A percentile compares a stretch with the other conserved stretches of the same genome.
phyloP scores from a whole-genome alignment of 2,888 invertebrate genomes.

The Trissolcus japonicus region DNA sequence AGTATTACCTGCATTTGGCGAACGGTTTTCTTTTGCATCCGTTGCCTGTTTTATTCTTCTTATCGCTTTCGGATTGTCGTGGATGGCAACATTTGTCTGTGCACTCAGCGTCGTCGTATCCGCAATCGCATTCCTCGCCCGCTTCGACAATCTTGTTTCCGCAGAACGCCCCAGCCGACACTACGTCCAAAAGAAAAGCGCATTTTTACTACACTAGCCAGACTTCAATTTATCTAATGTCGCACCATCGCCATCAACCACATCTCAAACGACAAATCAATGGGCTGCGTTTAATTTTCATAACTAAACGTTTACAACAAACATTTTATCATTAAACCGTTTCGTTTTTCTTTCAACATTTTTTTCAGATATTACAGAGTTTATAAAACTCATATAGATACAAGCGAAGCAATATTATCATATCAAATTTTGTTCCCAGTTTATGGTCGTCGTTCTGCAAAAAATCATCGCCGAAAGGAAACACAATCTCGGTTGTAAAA shows the following conservation, averaged over 20 bases:
- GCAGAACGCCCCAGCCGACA: constrained; percentile 96
- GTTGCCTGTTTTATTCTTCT: constrained; percentile 83
- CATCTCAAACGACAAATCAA: constrained; percentile 14
- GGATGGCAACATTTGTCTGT: constrained; percentile 96
- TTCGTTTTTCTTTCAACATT: too few relatives aligned
- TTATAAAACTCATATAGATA: too few relatives aligned
- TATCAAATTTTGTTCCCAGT: too few relatives aligned
- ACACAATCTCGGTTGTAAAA: too few relatives aligned
- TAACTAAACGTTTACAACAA: neutral
- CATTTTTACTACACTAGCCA: constrained; percentile 28
- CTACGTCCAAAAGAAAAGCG: constrained; percentile 70
- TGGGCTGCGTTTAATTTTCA: constrained; percentile 7
- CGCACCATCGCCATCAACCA: constrained; percentile 2
- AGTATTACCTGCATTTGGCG: constrained; percentile 86
- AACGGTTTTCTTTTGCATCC: constrained; percentile 87
- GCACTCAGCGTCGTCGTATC: constrained; percentile 95
- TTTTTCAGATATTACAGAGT: too few relatives aligned
- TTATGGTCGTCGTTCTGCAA: too few relatives aligned
- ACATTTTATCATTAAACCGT: too few relatives aligned
- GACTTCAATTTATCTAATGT: constrained; percentile 23
- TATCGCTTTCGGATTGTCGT: constrained; percentile 84
- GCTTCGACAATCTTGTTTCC: constrained; percentile 99
- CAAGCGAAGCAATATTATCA: too few relatives aligned
- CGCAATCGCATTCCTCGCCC: constrained; percentile 98
- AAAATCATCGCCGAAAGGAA: too few relatives aligned